Base-by-base conservation (phyloP, 2,113 vertebrate species). In the Seriola aureovittata region DNA sequence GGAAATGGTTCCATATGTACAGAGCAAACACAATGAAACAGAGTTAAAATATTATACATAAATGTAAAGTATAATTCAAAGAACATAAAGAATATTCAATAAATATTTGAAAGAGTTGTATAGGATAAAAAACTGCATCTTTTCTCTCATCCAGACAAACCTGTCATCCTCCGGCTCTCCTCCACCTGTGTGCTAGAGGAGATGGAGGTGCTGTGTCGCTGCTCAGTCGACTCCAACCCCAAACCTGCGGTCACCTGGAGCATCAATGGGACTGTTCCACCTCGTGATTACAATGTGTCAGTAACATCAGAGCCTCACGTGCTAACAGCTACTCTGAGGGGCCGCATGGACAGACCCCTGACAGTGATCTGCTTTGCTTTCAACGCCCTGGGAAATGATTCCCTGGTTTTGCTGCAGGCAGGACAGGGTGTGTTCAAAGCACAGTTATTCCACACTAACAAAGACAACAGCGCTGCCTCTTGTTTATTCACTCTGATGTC, bases 221-320 rank as follows among this genome's bases (percentile, higher is more conserved):
- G 96, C 64, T 69, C 66, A 0, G 94, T 95, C 1, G 84, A 95
- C 68, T 94, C 95, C 7, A 96, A 96, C 89, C 96, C 96, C 3
- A 88, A 75, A 16, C 46, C 96, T 1, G 85, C 85, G 0, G 80
- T 96, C 55, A 95, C 94, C 74, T 96, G 96, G 96, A 95, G 90
- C 1, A 65, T 96, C 21, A 94, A 95, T 1, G 94, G 93, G 46
- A 93, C 87, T 1, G 68, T 71, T 3, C 93, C 92, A 2, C 75
- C 91, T 5, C 60, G 38, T 2, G 69, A 81, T 42, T 95, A 88
- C 81, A 96, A 96, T 50, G 8, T 70, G 10, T 93, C 95, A 0
- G 73, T 84, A 23, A 85, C 73, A 42, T 81, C 71, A 11, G 71
- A 83, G 23, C 38, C 38, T 6, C 50, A 46, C 42, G 8, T 12